Conservation (phyloP, 1,140 invertebrate species). For the Dreissena rostriformis region DNA sequence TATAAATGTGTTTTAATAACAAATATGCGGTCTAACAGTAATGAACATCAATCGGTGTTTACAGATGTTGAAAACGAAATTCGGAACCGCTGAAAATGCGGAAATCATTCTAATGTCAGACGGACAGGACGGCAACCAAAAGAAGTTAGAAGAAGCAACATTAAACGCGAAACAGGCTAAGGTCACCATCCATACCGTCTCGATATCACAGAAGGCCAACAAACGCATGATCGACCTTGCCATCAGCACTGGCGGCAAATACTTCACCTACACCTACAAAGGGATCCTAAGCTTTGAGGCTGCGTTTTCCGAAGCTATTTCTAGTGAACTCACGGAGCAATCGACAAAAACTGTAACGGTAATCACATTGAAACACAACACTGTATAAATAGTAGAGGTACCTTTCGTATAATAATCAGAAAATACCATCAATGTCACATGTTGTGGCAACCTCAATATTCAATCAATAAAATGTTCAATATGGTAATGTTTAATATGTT, state of each 20-base stretch:
- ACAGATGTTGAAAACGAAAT: neutral
- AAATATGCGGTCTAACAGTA: too few relatives aligned
- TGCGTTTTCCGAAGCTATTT: slow-evolving; percentile 1
- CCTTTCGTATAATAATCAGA: neutral
- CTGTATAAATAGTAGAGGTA: neutral
- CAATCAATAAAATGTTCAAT: too few relatives aligned
- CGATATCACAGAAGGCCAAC: slow-evolving; percentile 14
- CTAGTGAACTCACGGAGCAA: neutral
- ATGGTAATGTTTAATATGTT: too few relatives aligned
- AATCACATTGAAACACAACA: neutral
- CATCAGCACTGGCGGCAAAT: neutral
- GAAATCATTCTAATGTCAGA: slow-evolving; percentile 41
- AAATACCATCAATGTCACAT: neutral
- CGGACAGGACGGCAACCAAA: neutral
- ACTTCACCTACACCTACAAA: neutral
- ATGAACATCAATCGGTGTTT: neutral
- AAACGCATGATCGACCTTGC: neutral
- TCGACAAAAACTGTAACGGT: neutral
- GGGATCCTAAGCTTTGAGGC: neutral
- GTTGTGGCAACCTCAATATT: neutral
- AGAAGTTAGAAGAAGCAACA: neutral
- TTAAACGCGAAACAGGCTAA: slow-evolving; percentile 8
- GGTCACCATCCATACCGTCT: slow-evolving; percentile 7
- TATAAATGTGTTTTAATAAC: too few relatives aligned
- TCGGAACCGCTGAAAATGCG: slow-evolving; percentile 3